Conservation (phyloP, 2,797 vertebrate species). For the Glyptemys insculpta region DNA sequence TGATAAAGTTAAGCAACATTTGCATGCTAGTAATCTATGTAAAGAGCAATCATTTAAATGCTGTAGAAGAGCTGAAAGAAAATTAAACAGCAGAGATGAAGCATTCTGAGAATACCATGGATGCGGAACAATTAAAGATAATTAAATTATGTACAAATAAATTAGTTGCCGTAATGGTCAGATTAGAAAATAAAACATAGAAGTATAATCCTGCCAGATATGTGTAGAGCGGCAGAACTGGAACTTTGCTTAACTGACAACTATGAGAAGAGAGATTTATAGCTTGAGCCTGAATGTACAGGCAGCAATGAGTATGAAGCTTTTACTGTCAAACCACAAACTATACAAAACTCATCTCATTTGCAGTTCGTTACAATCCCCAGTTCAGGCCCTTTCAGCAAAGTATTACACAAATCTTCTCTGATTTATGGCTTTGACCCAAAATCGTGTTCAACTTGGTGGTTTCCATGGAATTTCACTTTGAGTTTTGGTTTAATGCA, state of each 20-base stretch:
- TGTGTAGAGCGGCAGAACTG: constrained; percentile 40
- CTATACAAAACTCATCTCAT: not conserved
- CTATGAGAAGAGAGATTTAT: constrained; percentile 37
- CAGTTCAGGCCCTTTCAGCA: not conserved
- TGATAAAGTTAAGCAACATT: constrained; percentile 15
- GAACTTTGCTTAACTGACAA: constrained; percentile 56
- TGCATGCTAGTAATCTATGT: constrained; percentile 18
- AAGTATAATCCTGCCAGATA: constrained; percentile 53
- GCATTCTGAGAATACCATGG: constrained; percentile 39
- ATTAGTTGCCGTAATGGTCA: constrained; percentile 64
- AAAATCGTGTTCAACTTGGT: not conserved
- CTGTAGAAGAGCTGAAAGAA: constrained; percentile 25
- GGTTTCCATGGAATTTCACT: not conserved
- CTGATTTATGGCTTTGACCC: not conserved
- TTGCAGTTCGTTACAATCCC: not conserved
- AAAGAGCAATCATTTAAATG: constrained; percentile 47
- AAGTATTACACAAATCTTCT: not conserved
- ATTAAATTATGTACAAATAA: constrained; percentile 69
- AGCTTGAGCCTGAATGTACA: constrained; percentile 36
- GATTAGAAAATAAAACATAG: constrained; percentile 58
- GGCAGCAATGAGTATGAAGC: not conserved
- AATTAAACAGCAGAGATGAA: constrained; percentile 44
- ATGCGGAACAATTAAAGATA: constrained; percentile 63
- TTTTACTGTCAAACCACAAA: constrained; percentile 40
- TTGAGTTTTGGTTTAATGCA: not conserved